Conservation (phyloP, 2,113 vertebrate genomes). For the Sinosuthora webbiana region DNA sequence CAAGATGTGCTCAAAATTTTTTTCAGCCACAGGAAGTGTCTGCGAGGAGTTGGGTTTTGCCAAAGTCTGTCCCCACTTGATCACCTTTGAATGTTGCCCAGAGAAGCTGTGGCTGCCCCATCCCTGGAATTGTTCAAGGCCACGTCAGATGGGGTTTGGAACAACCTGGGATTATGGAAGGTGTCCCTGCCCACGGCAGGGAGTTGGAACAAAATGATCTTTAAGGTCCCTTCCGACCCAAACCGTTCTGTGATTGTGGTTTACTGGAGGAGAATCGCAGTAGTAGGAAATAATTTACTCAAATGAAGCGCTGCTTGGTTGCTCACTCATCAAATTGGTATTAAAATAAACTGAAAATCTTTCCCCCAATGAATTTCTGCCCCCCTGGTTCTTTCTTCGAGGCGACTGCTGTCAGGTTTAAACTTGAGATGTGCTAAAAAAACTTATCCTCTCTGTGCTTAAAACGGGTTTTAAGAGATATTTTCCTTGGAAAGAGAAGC, state of each 20-base stretch:
- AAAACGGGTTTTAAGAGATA: background rate
- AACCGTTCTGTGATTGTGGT: background rate
- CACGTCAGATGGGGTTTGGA: background rate
- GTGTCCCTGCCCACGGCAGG: background rate
- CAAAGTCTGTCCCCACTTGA: background rate
- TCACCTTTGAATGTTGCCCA: background rate
- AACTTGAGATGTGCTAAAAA: background rate
- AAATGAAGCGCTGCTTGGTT: background rate
- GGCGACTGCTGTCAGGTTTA: background rate
- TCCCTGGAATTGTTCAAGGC: background rate
- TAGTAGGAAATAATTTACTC: background rate
- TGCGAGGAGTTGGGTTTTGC: background rate
- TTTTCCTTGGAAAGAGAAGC: background rate
- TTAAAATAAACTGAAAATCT: background rate
- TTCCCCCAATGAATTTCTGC: accelerated
- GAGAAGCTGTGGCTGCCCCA: background rate
- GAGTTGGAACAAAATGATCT: background rate
- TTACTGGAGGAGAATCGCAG: background rate
- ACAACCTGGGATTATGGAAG: background rate
- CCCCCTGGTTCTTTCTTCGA: background rate
- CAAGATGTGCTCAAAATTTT: accelerated
- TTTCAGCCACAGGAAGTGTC: background rate
- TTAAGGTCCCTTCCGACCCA: background rate
- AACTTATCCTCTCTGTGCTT: background rate
- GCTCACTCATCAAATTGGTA: background rate